phyloP scores from a whole-genome alignment of 2,113 vertebrate species.

The Raja brachyura region DNA sequence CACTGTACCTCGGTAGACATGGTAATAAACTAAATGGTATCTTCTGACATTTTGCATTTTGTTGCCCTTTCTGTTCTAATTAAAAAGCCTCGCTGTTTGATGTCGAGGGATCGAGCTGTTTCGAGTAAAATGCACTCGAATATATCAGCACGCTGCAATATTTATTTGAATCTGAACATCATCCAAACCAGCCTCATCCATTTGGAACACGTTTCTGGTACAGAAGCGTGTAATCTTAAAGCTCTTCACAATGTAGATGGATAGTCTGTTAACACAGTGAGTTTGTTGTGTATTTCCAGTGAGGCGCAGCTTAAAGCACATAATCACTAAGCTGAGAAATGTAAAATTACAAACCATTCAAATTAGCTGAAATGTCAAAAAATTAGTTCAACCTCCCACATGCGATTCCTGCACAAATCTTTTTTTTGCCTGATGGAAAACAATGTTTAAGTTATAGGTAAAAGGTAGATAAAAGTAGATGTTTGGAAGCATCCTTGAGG shows the following conservation, averaged over 20 bases:
- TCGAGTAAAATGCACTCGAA: neutral
- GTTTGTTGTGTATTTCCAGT: neutral
- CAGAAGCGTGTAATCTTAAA: neutral
- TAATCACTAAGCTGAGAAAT: neutral
- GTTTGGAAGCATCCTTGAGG: neutral
- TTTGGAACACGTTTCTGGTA: neutral
- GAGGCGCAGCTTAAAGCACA: neutral
- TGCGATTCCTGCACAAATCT: neutral
- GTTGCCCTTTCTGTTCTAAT: neutral
- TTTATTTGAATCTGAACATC: neutral
- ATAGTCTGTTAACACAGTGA: neutral
- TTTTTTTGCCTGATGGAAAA: neutral
- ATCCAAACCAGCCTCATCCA: neutral
- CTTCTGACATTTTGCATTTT: neutral
- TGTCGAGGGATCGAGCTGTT: neutral
- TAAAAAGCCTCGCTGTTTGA: neutral
- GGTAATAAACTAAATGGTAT: too few relatives aligned
- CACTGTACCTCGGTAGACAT: too few relatives aligned
- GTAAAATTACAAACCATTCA: neutral
- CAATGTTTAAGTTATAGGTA: neutral
- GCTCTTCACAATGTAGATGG: neutral
- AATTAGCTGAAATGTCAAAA: neutral
- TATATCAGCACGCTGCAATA: neutral
- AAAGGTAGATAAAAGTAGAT: neutral
- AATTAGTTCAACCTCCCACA: neutral